Evolutionary conservation across 2,113 vertebrate genomes (phyloP), one percentile per base, ranked within the genome.

Genomic region (Bubalus kerabau): DNA sequence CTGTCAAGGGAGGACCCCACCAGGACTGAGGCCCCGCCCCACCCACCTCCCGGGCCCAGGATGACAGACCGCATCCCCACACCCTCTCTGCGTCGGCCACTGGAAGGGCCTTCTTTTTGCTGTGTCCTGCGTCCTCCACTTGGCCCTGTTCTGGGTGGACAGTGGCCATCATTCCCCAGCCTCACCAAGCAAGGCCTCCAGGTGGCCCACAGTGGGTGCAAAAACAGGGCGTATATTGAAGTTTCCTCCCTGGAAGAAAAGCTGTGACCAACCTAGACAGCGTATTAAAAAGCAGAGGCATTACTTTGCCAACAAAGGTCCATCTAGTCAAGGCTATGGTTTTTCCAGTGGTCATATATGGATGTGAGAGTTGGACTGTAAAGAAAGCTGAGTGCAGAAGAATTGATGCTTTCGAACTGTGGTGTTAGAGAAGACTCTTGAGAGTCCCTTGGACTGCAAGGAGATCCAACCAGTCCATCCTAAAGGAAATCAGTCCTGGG

Each of bases 31-130:
- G 23, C 17, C 16, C 7, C 6, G 2, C 85, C 59, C 40, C 19
- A 0, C 28, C 30, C 0, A 5, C 32, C 21, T 26, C 30, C 7
- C 0, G 5, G 32, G 50, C 32, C 80, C 32, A 1, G 50, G 50
- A 83, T 19, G 7, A 1, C 11, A 50, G 32, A 36, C 81, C 1
- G 1, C 23, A 16, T 10, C 36, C 23, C 21, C 12, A 13, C 14
- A 8, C 23, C 81, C 3, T 3, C 81, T 24, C n/a, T 36, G 52
- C 3, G 2, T 8, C 0, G 12, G 32, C 32, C 50, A 1, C 12
- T 7, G 13, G 6, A 2, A 15, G 12, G 24, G 82, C 36, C 15
- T 15, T 2, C 54, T 28, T 8, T 11, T 11, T 16, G 24, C 36
- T 9, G 0, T 6, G 82, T 43, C 52, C 54, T 43, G 24, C 8